Base-by-base conservation (phyloP, 2,797 vertebrate species). In the Todus mexicanus region DNA sequence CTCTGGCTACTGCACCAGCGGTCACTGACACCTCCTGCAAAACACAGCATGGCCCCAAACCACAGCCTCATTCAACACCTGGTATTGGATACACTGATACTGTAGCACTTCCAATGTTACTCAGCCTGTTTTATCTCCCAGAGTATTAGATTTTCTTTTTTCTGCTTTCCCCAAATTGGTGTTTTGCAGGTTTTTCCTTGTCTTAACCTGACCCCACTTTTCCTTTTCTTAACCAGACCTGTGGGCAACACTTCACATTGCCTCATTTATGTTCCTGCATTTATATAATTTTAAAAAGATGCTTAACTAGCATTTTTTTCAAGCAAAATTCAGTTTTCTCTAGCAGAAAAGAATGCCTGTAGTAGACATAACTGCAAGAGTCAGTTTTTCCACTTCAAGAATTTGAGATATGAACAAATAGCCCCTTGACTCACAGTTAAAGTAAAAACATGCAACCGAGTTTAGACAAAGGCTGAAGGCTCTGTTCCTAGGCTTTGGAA, bases 381-480 rank as follows among this genome's bases (percentile, higher is more conserved):
- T 93, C 84, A 71, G 22, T 42, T 94, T 93, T 95, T 82, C 56
- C 68, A 85, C 37, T 84, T 43, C 33, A 89, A 68, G 45, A 89
- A 74, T 77, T 20, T 53, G 40, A 80, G 37, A 83, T 83, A 63
- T 8, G 3, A 94, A 81, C 57, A 91, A 91, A 91, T 47, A 75
- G 56, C 43, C 54, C 71, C 74, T 75, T 92, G 43, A 94, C 70
- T 94, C 18, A 6, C 45, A 90, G 35, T 45, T 92, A 43, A 74
- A 91, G 42, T 74, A 47, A 91, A 85, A 92, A 43, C 37, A 82
- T 7, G 31, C 38, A 82, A 7, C 45, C 5, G 6, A 59, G 12
- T 57, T 56, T 43, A 77, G 47, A 78, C 82, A 86, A 81, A 90
- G 26, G 51, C 33, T 66, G 56, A 81, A 81, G 51, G 50, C 43